Conservation (phyloP, 2,888 invertebrate genomes). For the Scaptomyza tumidula region DNA sequence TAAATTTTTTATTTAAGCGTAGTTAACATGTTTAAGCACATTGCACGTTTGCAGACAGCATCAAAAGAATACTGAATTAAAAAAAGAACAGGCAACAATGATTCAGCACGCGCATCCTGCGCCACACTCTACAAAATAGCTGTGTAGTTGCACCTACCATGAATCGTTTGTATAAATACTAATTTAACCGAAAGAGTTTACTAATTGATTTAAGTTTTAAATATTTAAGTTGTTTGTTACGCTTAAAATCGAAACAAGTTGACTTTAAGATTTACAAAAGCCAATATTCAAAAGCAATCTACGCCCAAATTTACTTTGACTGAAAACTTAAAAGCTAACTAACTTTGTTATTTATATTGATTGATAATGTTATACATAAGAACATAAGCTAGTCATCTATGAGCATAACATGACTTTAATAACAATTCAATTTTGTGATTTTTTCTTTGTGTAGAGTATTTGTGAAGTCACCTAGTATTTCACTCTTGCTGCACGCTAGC, state of each 20-base stretch:
- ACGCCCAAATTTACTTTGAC: too few species aligned
- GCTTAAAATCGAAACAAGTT: too few species aligned
- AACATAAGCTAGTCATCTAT: neutral
- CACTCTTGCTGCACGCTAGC: neutral
- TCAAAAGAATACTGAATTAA: conserved; percentile 45
- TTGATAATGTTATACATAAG: too few species aligned
- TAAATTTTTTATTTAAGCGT: conserved; percentile 53
- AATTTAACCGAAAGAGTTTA: neutral
- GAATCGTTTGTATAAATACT: neutral
- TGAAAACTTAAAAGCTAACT: too few species aligned
- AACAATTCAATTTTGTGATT: neutral
- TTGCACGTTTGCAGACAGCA: conserved; percentile 15
- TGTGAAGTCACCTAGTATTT: neutral
- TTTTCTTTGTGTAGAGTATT: conserved; percentile 22
- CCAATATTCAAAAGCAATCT: too few species aligned
- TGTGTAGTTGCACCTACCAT: neutral
- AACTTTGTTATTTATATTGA: too few species aligned
- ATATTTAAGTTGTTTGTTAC: too few species aligned
- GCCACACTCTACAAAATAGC: neutral
- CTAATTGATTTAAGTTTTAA: too few species aligned
- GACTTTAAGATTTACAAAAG: too few species aligned
- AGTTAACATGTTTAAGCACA: conserved; percentile 59
- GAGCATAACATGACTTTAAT: neutral
- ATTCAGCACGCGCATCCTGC: conserved; percentile 5
- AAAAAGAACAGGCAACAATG: conserved; percentile 22